These are phyloP conservation scores for Cyprinodon brontotheroides DNA, from an alignment of 2,113 vertebrate genomes.

Conservation along the genomic window DNA sequence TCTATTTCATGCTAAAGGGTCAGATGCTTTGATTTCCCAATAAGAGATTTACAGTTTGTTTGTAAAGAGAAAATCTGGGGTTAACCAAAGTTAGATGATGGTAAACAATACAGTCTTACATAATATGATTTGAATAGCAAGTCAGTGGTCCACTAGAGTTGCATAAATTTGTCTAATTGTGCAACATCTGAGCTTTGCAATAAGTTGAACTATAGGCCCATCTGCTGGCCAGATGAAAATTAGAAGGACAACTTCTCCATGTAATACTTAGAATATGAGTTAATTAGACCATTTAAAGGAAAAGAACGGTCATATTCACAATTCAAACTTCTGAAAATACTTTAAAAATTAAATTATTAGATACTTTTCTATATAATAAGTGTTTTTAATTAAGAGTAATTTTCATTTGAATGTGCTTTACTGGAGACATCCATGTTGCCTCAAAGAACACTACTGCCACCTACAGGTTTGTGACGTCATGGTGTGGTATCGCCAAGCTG, in stretches of 20 bases:
- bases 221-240: not conserved
- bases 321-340: no score
- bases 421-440: no score
- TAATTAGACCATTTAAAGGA: no score
- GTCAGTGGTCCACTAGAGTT: conserved; percentile 11
- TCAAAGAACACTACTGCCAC: no score
- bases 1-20: not conserved
- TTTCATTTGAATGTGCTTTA: no score
- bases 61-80: conserved; percentile 16
- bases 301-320: no score
- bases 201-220: not conserved
- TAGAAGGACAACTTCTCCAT: not conserved
- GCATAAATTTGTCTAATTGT: conserved; percentile 15
- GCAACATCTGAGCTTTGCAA: conserved; percentile 35
- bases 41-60: not conserved
- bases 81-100: conserved; percentile 18
- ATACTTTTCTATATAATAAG: no score
- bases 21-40: not conserved
- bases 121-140: conserved; percentile 21
- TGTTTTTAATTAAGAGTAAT: no score
- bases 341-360: no score
- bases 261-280: no score
- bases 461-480: no score
- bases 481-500: no score
- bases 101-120: conserved; percentile 4